Evolutionary conservation across 2,888 invertebrate species (phyloP).

Genomic region (Cephus rjabovi): DNA sequence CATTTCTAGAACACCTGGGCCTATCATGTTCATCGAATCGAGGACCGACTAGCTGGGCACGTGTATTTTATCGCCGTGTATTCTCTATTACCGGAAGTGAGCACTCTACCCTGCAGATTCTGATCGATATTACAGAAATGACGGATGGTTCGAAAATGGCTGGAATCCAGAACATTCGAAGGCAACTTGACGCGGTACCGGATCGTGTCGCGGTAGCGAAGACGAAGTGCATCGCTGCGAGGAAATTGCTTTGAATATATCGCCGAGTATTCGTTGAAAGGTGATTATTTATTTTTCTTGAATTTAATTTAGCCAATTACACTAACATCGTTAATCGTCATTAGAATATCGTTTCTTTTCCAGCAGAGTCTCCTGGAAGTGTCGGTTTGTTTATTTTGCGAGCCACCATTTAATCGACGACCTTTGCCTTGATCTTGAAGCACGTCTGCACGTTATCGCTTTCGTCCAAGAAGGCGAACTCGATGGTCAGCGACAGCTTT

Average conservation of each 20-base stretch:
- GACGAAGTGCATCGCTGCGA: not conserved
- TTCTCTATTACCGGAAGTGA: not conserved
- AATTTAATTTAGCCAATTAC: not conserved
- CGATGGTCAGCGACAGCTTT: slow-evolving; percentile 35
- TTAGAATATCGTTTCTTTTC: not conserved
- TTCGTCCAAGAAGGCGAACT: slow-evolving; percentile 46
- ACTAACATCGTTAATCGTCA: not conserved
- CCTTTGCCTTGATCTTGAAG: slow-evolving; percentile 42
- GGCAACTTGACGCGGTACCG: not conserved
- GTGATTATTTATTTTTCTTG: not conserved
- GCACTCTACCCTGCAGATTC: not conserved
- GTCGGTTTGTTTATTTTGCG: not conserved
- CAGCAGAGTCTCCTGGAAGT: not conserved
- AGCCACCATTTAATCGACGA: slow-evolving; percentile 24
- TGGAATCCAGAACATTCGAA: not conserved
- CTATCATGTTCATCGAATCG: not conserved
- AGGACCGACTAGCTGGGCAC: not conserved
- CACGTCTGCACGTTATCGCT: slow-evolving; percentile 40
- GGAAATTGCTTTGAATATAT: not conserved
- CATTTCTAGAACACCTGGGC: not conserved
- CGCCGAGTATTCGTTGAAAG: not conserved
- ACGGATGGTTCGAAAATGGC: not conserved
- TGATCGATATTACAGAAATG: not conserved
- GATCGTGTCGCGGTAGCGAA: not conserved
- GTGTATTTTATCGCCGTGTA: not conserved